These are phyloP conservation scores for Brevimyrus niger DNA, from an alignment of 2,113 vertebrate species.

Conservation along the genomic window DNA sequence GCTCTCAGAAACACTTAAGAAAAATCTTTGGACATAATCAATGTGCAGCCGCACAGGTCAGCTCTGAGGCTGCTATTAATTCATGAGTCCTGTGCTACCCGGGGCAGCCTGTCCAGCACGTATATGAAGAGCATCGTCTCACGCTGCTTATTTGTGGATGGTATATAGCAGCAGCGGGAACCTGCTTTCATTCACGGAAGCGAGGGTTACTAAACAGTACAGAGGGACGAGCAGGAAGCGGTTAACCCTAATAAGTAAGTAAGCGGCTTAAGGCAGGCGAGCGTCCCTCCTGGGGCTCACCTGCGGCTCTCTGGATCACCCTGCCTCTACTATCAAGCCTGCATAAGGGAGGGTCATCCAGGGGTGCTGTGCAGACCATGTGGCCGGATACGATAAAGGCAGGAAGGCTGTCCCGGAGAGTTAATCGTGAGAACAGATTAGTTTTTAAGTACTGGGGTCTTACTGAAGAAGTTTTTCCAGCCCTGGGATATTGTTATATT, in stretches of 20 bases:
- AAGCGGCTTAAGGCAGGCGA: background rate
- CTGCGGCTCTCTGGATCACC: background rate
- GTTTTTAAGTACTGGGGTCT: background rate
- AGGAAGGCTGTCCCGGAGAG: background rate
- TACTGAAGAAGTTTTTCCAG: background rate
- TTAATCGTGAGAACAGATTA: background rate
- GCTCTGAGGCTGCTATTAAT: background rate
- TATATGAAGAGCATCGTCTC: rapidly evolving
- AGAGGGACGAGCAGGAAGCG: background rate
- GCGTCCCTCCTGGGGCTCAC: background rate
- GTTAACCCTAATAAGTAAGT: background rate
- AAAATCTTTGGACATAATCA: conserved; percentile 1
- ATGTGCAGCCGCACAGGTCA: background rate
- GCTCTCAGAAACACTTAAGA: conserved; percentile 2
- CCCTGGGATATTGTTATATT: background rate
- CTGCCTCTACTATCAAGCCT: background rate
- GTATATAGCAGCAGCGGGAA: background rate
- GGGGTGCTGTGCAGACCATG: background rate
- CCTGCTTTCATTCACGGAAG: background rate
- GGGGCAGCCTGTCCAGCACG: background rate
- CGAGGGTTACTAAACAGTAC: background rate
- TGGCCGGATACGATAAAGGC: background rate
- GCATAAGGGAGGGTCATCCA: background rate
- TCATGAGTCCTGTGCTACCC: background rate
- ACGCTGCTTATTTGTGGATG: background rate